Conservation (phyloP, 2,888 invertebrate genomes). For the Notocelia uddmanniana region DNA sequence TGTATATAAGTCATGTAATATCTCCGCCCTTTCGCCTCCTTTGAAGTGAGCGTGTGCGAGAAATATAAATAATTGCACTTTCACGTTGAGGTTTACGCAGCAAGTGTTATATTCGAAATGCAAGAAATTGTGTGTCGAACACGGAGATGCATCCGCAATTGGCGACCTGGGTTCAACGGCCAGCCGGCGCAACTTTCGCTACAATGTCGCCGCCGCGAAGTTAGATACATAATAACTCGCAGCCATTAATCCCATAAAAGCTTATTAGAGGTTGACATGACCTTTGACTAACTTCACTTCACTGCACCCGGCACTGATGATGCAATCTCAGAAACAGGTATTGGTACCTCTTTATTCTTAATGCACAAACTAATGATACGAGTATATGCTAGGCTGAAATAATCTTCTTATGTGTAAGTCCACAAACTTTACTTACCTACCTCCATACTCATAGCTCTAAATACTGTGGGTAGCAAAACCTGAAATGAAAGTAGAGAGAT, state of each 20-base stretch:
- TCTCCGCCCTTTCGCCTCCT: background rate
- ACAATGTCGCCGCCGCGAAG: constrained; percentile 51
- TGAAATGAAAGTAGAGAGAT: constrained; percentile 28
- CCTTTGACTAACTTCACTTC: constrained; percentile 51
- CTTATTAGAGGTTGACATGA: constrained; percentile 48
- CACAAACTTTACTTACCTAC: background rate
- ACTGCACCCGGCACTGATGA: constrained; percentile 40
- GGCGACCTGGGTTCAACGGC: constrained; percentile 65
- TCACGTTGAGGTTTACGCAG: constrained; percentile 49
- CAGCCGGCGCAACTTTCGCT: constrained; percentile 74
- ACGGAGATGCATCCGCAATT: constrained; percentile 65
- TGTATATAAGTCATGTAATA: background rate
- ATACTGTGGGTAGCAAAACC: background rate
- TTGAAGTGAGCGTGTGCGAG: constrained; percentile 12
- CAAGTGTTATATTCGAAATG: constrained; percentile 64
- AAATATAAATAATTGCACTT: constrained; percentile 47
- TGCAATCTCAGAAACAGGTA: constrained; percentile 37
- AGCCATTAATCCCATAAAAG: constrained; percentile 46
- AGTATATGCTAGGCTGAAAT: background rate
- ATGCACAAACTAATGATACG: constrained; percentile 2
- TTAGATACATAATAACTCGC: constrained; percentile 39
- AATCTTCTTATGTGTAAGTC: background rate
- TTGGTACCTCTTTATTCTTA: constrained; percentile 16
- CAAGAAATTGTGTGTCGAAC: constrained; percentile 57
- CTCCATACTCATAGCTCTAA: background rate